Evolutionary conservation across 2,113 vertebrate species (phyloP).

Genomic region (Phoxinus phoxinus): DNA sequence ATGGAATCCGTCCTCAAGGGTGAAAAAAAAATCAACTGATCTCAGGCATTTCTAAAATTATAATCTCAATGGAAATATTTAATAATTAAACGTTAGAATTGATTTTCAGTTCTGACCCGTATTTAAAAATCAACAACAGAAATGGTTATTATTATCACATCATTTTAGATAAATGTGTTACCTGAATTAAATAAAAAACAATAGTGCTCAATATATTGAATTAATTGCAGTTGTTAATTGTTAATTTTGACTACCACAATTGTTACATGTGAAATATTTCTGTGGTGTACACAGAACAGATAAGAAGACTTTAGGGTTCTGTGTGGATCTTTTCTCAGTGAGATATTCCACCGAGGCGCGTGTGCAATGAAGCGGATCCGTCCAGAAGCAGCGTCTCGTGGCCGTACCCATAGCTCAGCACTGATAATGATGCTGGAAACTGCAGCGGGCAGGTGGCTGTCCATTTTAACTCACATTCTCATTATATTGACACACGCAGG

Average conservation of each 20-base stretch:
- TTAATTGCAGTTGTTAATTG: neutral
- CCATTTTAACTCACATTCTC: conserved; percentile 42
- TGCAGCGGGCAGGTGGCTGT: conserved; percentile 31
- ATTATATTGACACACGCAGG: conserved; percentile 30
- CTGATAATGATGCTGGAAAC: conserved; percentile 40
- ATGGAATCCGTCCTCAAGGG: too few species aligned
- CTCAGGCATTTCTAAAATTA: neutral
- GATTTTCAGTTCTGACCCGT: neutral
- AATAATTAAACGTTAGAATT: neutral
- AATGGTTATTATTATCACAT: neutral
- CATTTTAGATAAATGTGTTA: neutral
- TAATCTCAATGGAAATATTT: neutral
- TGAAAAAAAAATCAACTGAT: neutral
- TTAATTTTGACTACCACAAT: neutral
- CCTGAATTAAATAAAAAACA: neutral
- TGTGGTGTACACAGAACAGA: neutral
- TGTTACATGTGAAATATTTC: neutral
- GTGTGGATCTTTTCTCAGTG: neutral
- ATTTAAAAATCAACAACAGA: neutral
- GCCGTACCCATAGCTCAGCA: neutral
- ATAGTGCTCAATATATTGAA: too few species aligned
- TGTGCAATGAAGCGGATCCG: conserved; percentile 12
- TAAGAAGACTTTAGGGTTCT: neutral
- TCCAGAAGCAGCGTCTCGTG: conserved; percentile 19
- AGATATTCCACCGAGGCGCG: neutral